These are phyloP conservation scores for Drosophila gunungcola DNA, from an alignment of 1,140 invertebrate species.

Conservation along the genomic window DNA sequence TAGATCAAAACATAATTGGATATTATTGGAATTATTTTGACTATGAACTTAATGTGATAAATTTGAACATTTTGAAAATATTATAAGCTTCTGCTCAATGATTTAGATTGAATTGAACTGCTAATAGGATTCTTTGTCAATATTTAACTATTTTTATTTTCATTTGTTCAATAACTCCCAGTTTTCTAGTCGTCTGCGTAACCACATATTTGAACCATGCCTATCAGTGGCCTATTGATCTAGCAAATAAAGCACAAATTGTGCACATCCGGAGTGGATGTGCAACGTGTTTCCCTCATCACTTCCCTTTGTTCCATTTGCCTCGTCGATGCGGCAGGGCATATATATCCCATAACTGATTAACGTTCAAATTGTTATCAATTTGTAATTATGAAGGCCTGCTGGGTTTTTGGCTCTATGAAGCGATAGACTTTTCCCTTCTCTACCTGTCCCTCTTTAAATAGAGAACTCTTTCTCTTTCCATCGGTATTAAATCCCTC, in stretches of 20 bases:
- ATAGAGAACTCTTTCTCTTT: background rate
- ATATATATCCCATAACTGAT: slow-evolving; percentile 64
- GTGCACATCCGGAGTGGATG: slow-evolving; percentile 52
- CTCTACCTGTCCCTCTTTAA: background rate
- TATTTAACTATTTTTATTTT: no score
- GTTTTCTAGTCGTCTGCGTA: background rate
- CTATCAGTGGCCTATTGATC: slow-evolving; percentile 41
- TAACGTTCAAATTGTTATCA: slow-evolving; percentile 77
- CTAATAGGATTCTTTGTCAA: no score
- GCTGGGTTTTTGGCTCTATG: slow-evolving; percentile 16
- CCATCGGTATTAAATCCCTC: background rate
- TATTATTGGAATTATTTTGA: no score
- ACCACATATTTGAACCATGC: background rate
- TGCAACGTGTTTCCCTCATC: background rate
- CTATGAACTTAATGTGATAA: background rate
- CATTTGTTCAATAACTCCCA: background rate
- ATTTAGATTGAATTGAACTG: no score
- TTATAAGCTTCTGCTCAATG: no score
- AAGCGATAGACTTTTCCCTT: background rate
- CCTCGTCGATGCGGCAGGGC: slow-evolving; percentile 1
- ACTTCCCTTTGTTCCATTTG: background rate
- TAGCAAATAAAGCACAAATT: slow-evolving; percentile 68
- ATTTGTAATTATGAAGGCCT: slow-evolving; percentile 68
- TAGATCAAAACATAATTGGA: no score
- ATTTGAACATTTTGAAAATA: no score